These are phyloP conservation scores for Alces alces DNA, from an alignment of 2,113 vertebrate species.

Conservation along the genomic window DNA sequence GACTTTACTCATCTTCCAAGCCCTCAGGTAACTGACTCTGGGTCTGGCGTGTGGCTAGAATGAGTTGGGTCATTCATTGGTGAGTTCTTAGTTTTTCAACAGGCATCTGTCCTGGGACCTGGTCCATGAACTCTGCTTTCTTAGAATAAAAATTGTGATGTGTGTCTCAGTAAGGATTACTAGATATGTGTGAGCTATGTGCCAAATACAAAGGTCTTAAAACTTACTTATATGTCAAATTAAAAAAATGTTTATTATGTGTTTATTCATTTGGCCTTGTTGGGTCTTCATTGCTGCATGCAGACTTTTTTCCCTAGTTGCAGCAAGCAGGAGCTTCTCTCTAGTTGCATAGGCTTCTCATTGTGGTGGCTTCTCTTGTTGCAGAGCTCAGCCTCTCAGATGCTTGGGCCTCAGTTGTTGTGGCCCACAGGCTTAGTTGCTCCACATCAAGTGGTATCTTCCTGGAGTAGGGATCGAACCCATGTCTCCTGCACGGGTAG, in stretches of 20 bases:
- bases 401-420: background rate
- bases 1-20: background rate
- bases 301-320: background rate
- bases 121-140: background rate
- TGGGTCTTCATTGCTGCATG: background rate
- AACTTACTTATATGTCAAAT: background rate
- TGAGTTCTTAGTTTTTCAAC: background rate
- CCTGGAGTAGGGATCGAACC: background rate
- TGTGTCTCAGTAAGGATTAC: background rate
- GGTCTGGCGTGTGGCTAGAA: background rate
- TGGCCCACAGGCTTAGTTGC: background rate
- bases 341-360: background rate
- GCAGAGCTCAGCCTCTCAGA: background rate
- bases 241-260: background rate
- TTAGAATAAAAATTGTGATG: background rate
- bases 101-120: background rate
- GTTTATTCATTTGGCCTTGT: background rate
- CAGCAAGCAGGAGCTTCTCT: background rate
- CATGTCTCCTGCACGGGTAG: background rate
- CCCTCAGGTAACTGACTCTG: background rate
- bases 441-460: background rate
- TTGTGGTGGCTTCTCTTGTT: background rate
- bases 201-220: background rate
- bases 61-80: background rate
- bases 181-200: background rate